Evolutionary conservation across 2,113 vertebrate species (phyloP).

Genomic region (Porphyrio hochstetteri): DNA sequence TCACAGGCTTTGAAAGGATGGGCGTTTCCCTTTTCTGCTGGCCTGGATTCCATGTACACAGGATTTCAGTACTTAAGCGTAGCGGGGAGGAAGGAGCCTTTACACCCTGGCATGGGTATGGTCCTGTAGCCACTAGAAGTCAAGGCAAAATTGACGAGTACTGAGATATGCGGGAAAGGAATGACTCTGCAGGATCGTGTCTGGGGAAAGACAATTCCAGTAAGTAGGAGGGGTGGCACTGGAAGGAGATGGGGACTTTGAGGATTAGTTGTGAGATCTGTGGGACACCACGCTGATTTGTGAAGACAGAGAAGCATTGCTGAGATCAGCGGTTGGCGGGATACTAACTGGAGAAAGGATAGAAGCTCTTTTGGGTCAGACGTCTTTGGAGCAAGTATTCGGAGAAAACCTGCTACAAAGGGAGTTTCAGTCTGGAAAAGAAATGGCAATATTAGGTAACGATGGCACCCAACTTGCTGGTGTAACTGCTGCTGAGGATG

Average conservation of each 20-base stretch:
- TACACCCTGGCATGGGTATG: not conserved
- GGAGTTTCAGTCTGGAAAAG: not conserved
- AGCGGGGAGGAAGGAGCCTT: not conserved
- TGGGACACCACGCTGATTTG: not conserved
- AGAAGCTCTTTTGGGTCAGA: not conserved
- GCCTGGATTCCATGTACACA: not conserved
- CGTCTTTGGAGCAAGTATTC: not conserved
- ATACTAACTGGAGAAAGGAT: not conserved
- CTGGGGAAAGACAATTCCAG: fast-evolving
- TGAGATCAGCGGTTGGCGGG: not conserved
- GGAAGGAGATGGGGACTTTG: not conserved
- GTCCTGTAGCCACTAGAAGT: not conserved
- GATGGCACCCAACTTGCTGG: not conserved
- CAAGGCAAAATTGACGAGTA: not conserved
- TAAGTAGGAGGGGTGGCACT: not conserved
- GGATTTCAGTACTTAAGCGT: not conserved
- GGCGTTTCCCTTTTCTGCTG: not conserved
- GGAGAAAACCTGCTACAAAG: not conserved
- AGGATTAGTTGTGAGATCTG: not conserved
- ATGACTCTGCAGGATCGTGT: not conserved
- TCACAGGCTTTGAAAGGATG: not conserved
- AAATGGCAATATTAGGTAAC: not conserved
- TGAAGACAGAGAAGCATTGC: not conserved
- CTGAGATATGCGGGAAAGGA: not conserved
- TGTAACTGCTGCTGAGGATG: not conserved